phyloP scores from a whole-genome alignment of 2,113 vertebrate species.

The Thermophis baileyi region DNA sequence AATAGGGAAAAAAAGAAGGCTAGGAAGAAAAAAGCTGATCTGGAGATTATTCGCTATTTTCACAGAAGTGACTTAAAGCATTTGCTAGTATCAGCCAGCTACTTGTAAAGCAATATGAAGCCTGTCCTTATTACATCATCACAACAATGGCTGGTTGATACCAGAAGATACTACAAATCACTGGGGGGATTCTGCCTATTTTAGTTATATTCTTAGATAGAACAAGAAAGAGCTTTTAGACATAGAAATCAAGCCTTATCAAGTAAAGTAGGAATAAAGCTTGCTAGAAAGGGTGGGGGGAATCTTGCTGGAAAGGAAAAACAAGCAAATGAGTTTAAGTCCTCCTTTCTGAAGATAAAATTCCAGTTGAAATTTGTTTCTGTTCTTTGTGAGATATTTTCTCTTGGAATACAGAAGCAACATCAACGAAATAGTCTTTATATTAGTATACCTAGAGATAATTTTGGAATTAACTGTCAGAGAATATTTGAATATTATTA shows the following conservation, averaged over 20 bases:
- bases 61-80: not conserved
- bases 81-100: not conserved
- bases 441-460: not conserved
- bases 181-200: not conserved
- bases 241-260: not conserved
- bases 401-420: not conserved
- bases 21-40: not conserved
- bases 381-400: not conserved
- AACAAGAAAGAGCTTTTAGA: not conserved
- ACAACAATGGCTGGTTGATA: not conserved
- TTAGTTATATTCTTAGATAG: not conserved
- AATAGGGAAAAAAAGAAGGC: not conserved
- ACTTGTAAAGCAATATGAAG: not conserved
- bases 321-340: not conserved
- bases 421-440: not conserved
- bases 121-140: not conserved
- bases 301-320: not conserved
- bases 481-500: not conserved
- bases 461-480: not conserved
- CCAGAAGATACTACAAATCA: not conserved
- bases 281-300: not conserved
- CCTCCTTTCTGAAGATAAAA: not conserved
- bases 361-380: not conserved
- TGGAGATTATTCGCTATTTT: not conserved
- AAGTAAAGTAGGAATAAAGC: not conserved